Conservation (phyloP, 2,888 invertebrate genomes). For the Drosophila paramelanica region DNA sequence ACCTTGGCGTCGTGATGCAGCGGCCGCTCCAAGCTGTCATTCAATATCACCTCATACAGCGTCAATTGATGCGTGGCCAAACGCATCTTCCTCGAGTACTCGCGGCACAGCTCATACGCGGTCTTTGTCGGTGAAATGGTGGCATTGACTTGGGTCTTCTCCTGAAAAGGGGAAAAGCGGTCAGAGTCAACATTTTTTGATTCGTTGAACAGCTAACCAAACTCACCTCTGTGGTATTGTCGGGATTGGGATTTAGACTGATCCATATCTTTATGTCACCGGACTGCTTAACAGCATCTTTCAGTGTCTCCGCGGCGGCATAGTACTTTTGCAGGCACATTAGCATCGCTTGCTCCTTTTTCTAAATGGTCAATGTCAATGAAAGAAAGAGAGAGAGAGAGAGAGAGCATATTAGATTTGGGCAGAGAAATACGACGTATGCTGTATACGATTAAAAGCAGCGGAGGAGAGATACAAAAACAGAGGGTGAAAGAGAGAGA, state of each 20-base stretch:
- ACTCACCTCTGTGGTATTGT: conserved; percentile 87
- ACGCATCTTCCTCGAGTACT: conserved; percentile 88
- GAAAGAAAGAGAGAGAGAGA: background rate
- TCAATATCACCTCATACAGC: conserved; percentile 92
- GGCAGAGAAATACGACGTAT: too few relatives aligned
- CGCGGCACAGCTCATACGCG: conserved; percentile 90
- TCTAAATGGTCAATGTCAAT: conserved; percentile 49
- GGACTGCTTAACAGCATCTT: conserved; percentile 88
- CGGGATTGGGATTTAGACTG: conserved; percentile 86
- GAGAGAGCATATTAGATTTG: background rate
- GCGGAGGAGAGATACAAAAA: too few relatives aligned
- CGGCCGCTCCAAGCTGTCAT: conserved; percentile 90
- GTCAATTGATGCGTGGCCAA: conserved; percentile 89
- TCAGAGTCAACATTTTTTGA: too few relatives aligned
- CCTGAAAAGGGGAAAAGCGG: conserved; percentile 61
- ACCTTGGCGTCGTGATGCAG: conserved; percentile 90
- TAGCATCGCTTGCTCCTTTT: conserved; percentile 90
- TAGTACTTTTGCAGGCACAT: conserved; percentile 90
- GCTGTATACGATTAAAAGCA: too few relatives aligned
- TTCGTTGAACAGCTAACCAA: conserved; percentile 64
- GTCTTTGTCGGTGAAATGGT: conserved; percentile 91
- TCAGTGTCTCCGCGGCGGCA: conserved; percentile 87
- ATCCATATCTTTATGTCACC: conserved; percentile 94
- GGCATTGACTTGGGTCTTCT: conserved; percentile 84
- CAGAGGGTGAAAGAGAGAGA: too few relatives aligned